Base-by-base conservation (phyloP, 2,113 vertebrate species). In the Colaptes auratus region DNA sequence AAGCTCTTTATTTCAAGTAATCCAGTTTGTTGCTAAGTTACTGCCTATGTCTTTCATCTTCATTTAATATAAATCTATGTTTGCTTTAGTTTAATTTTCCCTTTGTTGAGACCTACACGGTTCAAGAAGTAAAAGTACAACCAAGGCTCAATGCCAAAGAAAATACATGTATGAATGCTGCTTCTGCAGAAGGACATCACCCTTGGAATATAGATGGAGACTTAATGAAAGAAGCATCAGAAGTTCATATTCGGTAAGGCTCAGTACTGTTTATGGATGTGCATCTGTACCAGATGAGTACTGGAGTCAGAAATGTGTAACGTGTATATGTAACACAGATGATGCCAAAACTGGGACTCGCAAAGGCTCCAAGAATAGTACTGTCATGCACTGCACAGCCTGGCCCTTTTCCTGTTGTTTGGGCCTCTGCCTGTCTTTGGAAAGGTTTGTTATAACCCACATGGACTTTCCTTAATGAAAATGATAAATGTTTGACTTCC, bases 191-290 rank as follows among this genome's bases (percentile, higher is more conserved):
- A 96, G 95, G 90, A 27, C 94, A n/a, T 60, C 97, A 96, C 64
- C 98, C 98, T 67, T 99, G 98, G 98, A 99, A 98, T 86, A 96
- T 99, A 82, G 98, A 99, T 64, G 98, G 98, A 35, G 98, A 99
- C 79, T 97, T 99, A 95, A 92, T 98, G 95, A 96, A 98, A 94
- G 97, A 87, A 65, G 65, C 97, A 16, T 98, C 98, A 31, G 98
- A 98, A 82, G 93, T 98, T 85, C 97, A 98, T 3, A 72, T 98
- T 86, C 97, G 98, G 98, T 98, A 96, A 95, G 96, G 78, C 36
- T 28, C 69, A 56, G 31, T 55, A 25, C 30, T 36, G 36, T 44
- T 87, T 58, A 53, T 23, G 72, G 48, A 16, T 12, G 16, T 9
- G 6, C n/a, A 21, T 9, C 52, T 53, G 4, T 11, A 58, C n/a